Evolutionary conservation across 2,888 invertebrate species (phyloP).

Genomic region (Zelleria hepariella): DNA sequence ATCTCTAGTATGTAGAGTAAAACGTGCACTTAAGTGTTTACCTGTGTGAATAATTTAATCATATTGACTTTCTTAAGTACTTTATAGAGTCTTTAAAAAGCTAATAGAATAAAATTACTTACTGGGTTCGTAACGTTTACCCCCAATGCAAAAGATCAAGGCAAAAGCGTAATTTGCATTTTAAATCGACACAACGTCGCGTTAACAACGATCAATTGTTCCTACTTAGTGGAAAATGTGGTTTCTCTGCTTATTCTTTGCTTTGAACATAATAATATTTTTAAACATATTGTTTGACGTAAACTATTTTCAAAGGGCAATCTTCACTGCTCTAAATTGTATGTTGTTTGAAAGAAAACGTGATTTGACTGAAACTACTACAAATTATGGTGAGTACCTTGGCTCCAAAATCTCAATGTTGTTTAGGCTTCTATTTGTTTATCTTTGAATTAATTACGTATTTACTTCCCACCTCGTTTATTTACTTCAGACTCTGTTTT

Average conservation of each 20-base stretch:
- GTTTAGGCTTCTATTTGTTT: background rate
- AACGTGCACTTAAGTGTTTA: too few relatives aligned
- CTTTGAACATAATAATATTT: constrained; percentile 48
- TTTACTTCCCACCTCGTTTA: constrained; percentile 8
- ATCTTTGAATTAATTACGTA: background rate
- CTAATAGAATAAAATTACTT: constrained; percentile 6
- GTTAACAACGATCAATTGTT: background rate
- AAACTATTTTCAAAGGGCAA: constrained; percentile 80
- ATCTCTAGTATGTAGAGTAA: too few relatives aligned
- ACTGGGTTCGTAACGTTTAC: too few relatives aligned
- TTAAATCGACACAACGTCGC: background rate
- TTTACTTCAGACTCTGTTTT: too few relatives aligned
- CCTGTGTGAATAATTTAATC: background rate
- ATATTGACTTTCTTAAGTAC: background rate
- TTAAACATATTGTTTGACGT: constrained; percentile 77
- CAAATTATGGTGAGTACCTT: constrained; percentile 74
- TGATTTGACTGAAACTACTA: constrained; percentile 77
- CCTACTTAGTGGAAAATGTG: constrained; percentile 18
- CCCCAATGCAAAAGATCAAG: constrained; percentile 14
- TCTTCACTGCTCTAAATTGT: constrained; percentile 76
- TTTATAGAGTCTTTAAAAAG: constrained; percentile 8
- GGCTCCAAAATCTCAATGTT: background rate
- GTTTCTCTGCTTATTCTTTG: constrained; percentile 15
- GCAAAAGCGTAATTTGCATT: constrained; percentile 11
- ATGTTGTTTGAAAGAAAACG: constrained; percentile 75